phyloP scores from a whole-genome alignment of 1,140 invertebrate genomes.

The Zophobas morio region DNA sequence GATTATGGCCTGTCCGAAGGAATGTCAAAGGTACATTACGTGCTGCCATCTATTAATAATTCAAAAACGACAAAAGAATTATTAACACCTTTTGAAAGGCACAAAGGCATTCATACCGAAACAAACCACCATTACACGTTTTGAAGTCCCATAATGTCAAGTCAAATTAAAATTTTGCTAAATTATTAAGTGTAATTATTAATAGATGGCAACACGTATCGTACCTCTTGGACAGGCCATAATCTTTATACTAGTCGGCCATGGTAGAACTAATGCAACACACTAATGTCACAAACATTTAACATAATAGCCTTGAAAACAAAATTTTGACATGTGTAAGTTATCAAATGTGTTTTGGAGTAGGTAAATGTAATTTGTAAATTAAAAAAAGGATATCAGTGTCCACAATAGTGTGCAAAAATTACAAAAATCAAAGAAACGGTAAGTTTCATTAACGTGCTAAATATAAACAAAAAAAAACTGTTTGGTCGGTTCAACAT shows the following conservation, averaged over 20 bases:
- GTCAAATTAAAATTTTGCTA: too few relatives aligned
- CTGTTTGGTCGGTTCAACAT: too few relatives aligned
- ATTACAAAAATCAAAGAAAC: slow-evolving; percentile 9
- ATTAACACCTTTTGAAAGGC: too few relatives aligned
- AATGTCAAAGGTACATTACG: too few relatives aligned
- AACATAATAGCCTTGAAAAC: slow-evolving; percentile 14
- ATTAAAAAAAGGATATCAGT: slow-evolving; percentile 22
- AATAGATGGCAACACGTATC: neutral
- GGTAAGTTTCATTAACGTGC: slow-evolving; percentile 1
- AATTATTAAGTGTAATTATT: too few relatives aligned
- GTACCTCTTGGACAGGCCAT: neutral
- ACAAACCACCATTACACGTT: too few relatives aligned
- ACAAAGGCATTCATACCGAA: too few relatives aligned
- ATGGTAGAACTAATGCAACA: neutral
- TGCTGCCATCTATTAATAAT: too few relatives aligned
- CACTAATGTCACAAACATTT: neutral
- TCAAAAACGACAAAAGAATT: too few relatives aligned
- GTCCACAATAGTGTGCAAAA: neutral
- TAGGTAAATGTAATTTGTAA: neutral
- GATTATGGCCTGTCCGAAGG: too few relatives aligned
- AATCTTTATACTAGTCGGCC: neutral
- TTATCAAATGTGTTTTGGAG: slow-evolving; percentile 11
- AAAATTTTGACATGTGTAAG: slow-evolving; percentile 18
- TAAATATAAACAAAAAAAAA: neutral
- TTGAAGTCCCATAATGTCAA: too few relatives aligned